Percentiles rank a stretch among this genome's conserved stretches.
Evolutionary conservation across 2,888 invertebrate genomes (phyloP).

Genomic region (Conchocele bisecta): DNA sequence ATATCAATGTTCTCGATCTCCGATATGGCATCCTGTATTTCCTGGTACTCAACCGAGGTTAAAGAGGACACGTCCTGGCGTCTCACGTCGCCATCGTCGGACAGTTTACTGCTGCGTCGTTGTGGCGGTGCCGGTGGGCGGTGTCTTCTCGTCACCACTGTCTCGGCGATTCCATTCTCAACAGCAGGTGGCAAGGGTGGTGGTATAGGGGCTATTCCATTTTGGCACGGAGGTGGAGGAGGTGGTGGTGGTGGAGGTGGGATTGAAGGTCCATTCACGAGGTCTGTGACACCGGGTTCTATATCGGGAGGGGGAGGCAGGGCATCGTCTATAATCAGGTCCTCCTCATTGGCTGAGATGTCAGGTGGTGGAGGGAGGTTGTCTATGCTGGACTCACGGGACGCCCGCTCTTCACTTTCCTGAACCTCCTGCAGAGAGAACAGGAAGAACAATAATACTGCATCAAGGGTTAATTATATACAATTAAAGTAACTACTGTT

Average conservation of each 20-base stretch:
- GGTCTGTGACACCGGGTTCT: conserved; percentile 2
- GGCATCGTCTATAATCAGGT: conserved; percentile 39
- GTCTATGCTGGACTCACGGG: conserved; percentile 38
- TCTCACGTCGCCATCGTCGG: conserved; percentile 14
- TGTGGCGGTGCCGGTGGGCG: conserved; percentile 59
- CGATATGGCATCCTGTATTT: conserved; percentile 62
- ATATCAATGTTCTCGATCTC: conserved; percentile 63
- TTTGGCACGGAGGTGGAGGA: conserved; percentile 40
- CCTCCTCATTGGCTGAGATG: conserved; percentile 45
- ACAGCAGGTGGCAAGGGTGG: conserved; percentile 44
- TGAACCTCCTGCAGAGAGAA: conserved; percentile 50
- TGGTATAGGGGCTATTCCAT: conserved; percentile 26
- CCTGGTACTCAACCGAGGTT: conserved; percentile 54
- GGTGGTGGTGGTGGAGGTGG: conserved; percentile 49
- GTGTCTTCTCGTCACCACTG: conserved; percentile 21
- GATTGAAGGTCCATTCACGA: conserved; percentile 34
- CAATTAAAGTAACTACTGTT: no score
- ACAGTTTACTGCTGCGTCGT: no score
- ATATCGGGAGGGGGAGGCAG: conserved; percentile 61
- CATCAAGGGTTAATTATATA: no score
- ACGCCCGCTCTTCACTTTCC: conserved; percentile 28
- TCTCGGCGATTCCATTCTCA: not conserved
- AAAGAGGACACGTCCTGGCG: conserved; percentile 29
- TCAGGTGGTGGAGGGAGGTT: conserved; percentile 58
- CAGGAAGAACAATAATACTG: no score